A percentile compares a stretch with the other conserved stretches of the same genome.
These are phyloP conservation scores for Caenorhabditis doughertyi DNA, from an alignment of 2,888 invertebrate genomes.

Conservation along the genomic window DNA sequence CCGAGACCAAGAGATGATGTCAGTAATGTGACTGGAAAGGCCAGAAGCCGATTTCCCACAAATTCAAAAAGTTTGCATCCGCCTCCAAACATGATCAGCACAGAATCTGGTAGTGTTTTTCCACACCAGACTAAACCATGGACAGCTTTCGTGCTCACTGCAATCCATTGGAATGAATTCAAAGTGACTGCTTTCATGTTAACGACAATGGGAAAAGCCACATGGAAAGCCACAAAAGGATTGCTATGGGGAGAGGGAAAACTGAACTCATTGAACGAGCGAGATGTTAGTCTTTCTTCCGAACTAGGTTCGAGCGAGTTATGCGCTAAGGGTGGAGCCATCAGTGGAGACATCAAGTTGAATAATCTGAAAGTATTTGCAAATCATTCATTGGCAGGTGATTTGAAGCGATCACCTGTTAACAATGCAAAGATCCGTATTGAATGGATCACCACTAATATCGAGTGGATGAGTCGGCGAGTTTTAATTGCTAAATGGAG, in stretches of 20 bases:
- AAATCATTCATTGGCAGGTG: slow-evolving; percentile 54
- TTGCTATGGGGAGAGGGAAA: slow-evolving; percentile 70
- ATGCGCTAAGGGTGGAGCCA: slow-evolving; percentile 97
- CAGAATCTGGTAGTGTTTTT: slow-evolving; percentile 31
- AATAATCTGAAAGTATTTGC: slow-evolving; percentile 55
- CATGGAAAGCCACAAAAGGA: slow-evolving; percentile 85
- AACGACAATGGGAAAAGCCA: slow-evolving; percentile 98
- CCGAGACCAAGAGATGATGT: slow-evolving; percentile 46
- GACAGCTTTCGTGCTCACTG: slow-evolving; percentile 88
- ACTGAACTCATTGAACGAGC: slow-evolving; percentile 74
- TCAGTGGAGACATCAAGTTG: slow-evolving; percentile 91
- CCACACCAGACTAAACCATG: slow-evolving; percentile 59
- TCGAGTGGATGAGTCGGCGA: slow-evolving; percentile 99
- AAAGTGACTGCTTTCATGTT: slow-evolving; percentile 99
- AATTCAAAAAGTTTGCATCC: slow-evolving; percentile 30
- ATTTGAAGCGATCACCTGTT: slow-evolving; percentile 71
- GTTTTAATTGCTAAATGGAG: slow-evolving; percentile 89
- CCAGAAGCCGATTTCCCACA: slow-evolving; percentile 85
- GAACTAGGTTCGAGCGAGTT: slow-evolving; percentile 88
- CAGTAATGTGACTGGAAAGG: slow-evolving; percentile 52
- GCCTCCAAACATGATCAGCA: slow-evolving; percentile 34
- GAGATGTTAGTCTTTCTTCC: slow-evolving; percentile 72
- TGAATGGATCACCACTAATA: slow-evolving; percentile 85
- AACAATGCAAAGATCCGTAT: slow-evolving; percentile 73
- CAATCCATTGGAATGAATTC: slow-evolving; percentile 94